A percentile compares a stretch with the other conserved stretches of the same genome.
These are phyloP conservation scores for Exephanes ischioxanthus DNA, from an alignment of 2,888 invertebrate genomes.

Conservation along the genomic window DNA sequence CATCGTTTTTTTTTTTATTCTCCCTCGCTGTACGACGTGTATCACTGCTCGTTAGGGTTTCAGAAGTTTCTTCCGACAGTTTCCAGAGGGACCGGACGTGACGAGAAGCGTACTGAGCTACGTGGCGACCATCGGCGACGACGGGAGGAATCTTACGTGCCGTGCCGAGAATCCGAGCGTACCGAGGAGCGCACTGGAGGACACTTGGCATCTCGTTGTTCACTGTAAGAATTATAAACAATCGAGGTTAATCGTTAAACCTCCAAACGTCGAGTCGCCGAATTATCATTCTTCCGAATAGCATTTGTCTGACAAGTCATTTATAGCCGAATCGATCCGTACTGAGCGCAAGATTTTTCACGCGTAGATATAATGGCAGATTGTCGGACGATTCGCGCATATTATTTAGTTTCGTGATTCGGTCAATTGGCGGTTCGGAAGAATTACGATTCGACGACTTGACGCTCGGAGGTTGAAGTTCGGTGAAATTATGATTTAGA, in stretches of 20 bases:
- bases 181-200: constrained; percentile 92
- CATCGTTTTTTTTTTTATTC: background rate
- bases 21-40: constrained; percentile 6
- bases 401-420: too few relatives aligned
- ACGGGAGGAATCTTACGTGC: constrained; percentile 95
- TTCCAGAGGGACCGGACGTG: constrained; percentile 90
- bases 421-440: background rate
- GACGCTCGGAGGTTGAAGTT: too few relatives aligned
- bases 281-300: too few relatives aligned
- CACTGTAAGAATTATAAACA: constrained; percentile 90
- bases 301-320: too few relatives aligned
- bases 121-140: constrained; percentile 93
- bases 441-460: too few relatives aligned
- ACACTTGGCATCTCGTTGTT: constrained; percentile 93
- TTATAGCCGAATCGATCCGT: too few relatives aligned
- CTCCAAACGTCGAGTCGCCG: too few relatives aligned
- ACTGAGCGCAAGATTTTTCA: too few relatives aligned
- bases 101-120: constrained; percentile 93
- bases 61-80: constrained; percentile 71
- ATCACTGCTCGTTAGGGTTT: constrained; percentile 66
- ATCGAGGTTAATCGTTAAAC: background rate
- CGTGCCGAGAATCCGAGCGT: constrained; percentile 95
- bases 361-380: too few relatives aligned
- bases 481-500: too few relatives aligned
- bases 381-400: too few relatives aligned